Evolutionary conservation across 2,113 vertebrate species (phyloP), one percentile per base, ranked within the genome.

Genomic region (Nansenia antarctica): DNA sequence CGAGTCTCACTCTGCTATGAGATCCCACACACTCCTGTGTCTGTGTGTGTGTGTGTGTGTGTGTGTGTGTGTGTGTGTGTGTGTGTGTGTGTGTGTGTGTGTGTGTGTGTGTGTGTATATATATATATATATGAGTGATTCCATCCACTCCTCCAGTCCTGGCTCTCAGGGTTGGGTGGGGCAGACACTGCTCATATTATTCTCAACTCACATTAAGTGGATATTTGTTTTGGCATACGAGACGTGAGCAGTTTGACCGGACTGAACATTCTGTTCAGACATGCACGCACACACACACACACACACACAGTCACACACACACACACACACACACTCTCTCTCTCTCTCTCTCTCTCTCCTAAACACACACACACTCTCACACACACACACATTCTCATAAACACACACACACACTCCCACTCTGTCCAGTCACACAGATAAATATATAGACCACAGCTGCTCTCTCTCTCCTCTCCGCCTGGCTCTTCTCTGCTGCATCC

Each of bases 181-280:
- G 24, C 57, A 27, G 42, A 60, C n/a, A 47, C 22, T 20, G 67
- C 5, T n/a, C n/a, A n/a, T n/a, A n/a, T n/a, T 22, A 70, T 53
- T 57, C 42, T 60, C 55, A n/a, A n/a, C n/a, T 65, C 71, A 69
- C 58, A 73, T 9, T 64, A 0, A 30, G 30, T 49, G 12, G 62
- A 26, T 64, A 22, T 77, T 76, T 73, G 34, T 73, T 54, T 77
- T 78, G 72, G 67, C 58, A 30, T 30, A 31, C 35, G 24, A 9
- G 49, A n/a, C 45, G n/a, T 47, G 61, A 35, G 55, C 26, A 32
- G 49, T 60, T 73, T 29, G 42, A 30, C 67, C 69, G 63, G 6
- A 5, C 61, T 69, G 55, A 59, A 58, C 35, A 32, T 47, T 66
- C 65, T 60, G 62, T 78, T 60, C 62, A 22, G 29, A 2, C 3